Conservation (phyloP, 2,797 vertebrate species). For the Oophaga sylvatica region DNA sequence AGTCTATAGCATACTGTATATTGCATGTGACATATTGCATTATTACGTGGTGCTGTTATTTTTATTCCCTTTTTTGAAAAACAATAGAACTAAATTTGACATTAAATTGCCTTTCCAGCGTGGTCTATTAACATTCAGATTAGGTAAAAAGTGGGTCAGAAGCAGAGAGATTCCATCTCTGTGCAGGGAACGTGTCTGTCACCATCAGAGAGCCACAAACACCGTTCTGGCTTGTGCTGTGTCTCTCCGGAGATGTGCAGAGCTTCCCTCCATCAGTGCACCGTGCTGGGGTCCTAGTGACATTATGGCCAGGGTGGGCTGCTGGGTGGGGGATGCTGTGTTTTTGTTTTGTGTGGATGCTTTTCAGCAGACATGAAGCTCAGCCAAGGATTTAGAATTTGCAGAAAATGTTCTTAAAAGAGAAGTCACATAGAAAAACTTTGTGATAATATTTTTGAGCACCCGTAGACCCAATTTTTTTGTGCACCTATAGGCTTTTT, state of each 20-base stretch:
- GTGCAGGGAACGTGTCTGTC: neutral
- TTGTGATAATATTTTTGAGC: no score
- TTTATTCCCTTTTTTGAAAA: neutral
- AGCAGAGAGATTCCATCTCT: neutral
- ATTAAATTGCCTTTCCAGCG: neutral
- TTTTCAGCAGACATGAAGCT: neutral
- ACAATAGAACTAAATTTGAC: neutral
- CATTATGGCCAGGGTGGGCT: neutral
- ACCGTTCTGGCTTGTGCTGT: neutral
- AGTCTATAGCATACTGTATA: no score
- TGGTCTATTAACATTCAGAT: constrained; percentile 34
- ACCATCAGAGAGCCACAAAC: neutral
- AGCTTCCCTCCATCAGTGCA: neutral
- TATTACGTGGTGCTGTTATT: neutral
- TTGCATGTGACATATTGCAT: neutral
- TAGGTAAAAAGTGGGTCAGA: constrained; percentile 19
- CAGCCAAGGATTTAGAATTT: neutral
- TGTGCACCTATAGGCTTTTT: no score
- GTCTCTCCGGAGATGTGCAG: neutral
- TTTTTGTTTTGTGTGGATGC: neutral
- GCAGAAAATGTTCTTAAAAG: no score
- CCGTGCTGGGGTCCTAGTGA: neutral
- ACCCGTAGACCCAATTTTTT: no score
- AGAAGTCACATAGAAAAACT: no score
- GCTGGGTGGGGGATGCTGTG: neutral